These are phyloP conservation scores for Pollimyrus isidori DNA, from an alignment of 2,113 vertebrate species.

Conservation along the genomic window DNA sequence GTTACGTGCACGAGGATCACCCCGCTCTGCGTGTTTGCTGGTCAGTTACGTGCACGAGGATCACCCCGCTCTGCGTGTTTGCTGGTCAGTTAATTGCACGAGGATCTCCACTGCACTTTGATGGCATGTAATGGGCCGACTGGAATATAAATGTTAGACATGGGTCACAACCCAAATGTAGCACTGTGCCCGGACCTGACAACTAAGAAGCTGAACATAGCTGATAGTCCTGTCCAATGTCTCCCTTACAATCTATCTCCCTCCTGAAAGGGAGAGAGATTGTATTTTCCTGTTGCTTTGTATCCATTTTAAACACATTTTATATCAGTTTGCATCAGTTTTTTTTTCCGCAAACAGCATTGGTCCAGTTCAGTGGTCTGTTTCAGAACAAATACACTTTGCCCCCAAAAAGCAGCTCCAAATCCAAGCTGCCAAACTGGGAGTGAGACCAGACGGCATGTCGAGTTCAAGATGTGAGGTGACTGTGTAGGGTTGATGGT, in stretches of 20 bases:
- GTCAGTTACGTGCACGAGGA: background rate
- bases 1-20: background rate
- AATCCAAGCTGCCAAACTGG: background rate
- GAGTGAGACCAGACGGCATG: background rate
- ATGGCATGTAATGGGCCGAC: background rate
- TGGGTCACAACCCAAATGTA: constrained; percentile 8
- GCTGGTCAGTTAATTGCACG: background rate
- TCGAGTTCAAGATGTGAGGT: background rate
- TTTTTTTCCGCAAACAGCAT: background rate
- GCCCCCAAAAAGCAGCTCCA: background rate
- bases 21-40: background rate
- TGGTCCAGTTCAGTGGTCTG: background rate
- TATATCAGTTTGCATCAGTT: background rate
- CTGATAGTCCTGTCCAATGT: background rate
- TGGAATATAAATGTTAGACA: background rate
- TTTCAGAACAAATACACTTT: background rate
- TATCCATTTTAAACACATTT: background rate
- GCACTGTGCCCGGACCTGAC: too few relatives aligned
- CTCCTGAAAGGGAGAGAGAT: background rate
- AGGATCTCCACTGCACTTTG: background rate
- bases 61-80: too few relatives aligned
- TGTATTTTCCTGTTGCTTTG: background rate
- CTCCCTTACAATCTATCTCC: background rate
- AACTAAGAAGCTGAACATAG: background rate
- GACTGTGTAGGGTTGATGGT: background rate